Conservation (phyloP, 2,888 invertebrate species). For the Zygaena filipendulae region DNA sequence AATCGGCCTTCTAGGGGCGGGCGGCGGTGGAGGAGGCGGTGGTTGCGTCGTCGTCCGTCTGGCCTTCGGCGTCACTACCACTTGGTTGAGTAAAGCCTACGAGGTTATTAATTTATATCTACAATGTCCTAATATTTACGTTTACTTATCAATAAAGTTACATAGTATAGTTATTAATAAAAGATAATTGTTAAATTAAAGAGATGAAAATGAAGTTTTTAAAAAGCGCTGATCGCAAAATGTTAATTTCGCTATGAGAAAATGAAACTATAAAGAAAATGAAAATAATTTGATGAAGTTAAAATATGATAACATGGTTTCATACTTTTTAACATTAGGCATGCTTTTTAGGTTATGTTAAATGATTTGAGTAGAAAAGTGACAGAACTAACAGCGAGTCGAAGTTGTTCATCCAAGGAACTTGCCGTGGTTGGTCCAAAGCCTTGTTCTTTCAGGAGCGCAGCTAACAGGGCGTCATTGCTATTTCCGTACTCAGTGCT, state of each 20-base stretch:
- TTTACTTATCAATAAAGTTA: constrained; percentile 21
- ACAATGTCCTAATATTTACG: constrained; percentile 18
- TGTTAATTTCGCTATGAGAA: constrained; percentile 1
- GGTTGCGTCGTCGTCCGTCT: constrained; percentile 46
- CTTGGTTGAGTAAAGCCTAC: constrained; percentile 69
- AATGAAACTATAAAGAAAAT: constrained; percentile 3
- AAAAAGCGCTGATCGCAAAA: too few relatives aligned
- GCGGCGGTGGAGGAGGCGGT: constrained; percentile 37
- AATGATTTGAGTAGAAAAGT: too few relatives aligned
- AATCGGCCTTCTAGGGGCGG: constrained; percentile 56
- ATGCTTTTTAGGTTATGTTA: too few relatives aligned
- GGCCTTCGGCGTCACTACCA: constrained; percentile 64
- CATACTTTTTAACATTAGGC: constrained; percentile 4
- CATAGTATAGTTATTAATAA: constrained; percentile 11
- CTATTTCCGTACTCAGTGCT: constrained; percentile 70
- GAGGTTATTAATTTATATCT: constrained; percentile 47
- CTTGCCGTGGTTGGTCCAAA: constrained; percentile 78
- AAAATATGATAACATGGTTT: constrained; percentile 7
- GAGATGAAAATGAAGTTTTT: too few relatives aligned
- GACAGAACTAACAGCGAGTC: constrained; percentile 60
- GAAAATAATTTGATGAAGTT: constrained; percentile 4
- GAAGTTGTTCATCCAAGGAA: constrained; percentile 67
- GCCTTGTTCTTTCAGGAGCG: constrained; percentile 76
- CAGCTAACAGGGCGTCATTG: constrained; percentile 76
- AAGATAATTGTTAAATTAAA: constrained; percentile 16